These are phyloP conservation scores for Toxotes lorentzi DNA, from an alignment of 2,797 vertebrate genomes.

Conservation along the genomic window DNA sequence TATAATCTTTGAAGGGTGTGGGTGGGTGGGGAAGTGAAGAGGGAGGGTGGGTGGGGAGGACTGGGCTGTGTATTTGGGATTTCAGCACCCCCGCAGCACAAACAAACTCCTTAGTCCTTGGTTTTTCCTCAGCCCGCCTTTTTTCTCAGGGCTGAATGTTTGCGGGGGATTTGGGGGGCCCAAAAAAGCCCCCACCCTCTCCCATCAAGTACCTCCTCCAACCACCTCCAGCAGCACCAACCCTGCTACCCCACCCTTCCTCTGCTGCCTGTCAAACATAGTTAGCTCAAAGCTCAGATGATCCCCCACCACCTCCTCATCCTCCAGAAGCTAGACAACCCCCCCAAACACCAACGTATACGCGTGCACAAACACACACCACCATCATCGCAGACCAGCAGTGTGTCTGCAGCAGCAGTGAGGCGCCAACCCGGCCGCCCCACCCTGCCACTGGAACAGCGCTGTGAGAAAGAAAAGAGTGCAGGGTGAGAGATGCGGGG, in stretches of 20 bases:
- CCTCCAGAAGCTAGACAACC: constrained; percentile 19
- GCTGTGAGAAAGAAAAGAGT: constrained; percentile 57
- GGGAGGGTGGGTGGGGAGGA: background rate
- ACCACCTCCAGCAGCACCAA: constrained; percentile 28
- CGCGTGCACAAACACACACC: constrained; percentile 29
- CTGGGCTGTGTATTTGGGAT: constrained; percentile 46
- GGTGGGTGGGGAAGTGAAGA: constrained; percentile 20
- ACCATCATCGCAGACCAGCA: constrained; percentile 58
- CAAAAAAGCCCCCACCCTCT: constrained; percentile 37
- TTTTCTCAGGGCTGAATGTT: constrained; percentile 37
- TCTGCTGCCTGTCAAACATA: constrained; percentile 83
- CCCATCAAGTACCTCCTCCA: constrained; percentile 38
- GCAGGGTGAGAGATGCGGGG: constrained; percentile 9
- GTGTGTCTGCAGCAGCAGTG: constrained; percentile 65
- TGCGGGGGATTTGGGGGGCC: constrained; percentile 25
- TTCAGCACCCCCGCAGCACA: constrained; percentile 56
- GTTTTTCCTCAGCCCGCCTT: constrained; percentile 52
- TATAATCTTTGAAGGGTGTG: constrained; percentile 46
- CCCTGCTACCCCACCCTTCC: constrained; percentile 45
- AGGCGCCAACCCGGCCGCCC: constrained; percentile 71
- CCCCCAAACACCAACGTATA: constrained; percentile 22
- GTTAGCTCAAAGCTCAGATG: constrained; percentile 74
- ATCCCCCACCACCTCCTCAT: constrained; percentile 45
- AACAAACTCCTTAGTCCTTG: constrained; percentile 65
- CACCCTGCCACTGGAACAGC: constrained; percentile 70